Percentiles rank a stretch among this genome's conserved stretches.
phyloP scores from a whole-genome alignment of 2,113 vertebrate species.

The Colossoma macropomum region DNA sequence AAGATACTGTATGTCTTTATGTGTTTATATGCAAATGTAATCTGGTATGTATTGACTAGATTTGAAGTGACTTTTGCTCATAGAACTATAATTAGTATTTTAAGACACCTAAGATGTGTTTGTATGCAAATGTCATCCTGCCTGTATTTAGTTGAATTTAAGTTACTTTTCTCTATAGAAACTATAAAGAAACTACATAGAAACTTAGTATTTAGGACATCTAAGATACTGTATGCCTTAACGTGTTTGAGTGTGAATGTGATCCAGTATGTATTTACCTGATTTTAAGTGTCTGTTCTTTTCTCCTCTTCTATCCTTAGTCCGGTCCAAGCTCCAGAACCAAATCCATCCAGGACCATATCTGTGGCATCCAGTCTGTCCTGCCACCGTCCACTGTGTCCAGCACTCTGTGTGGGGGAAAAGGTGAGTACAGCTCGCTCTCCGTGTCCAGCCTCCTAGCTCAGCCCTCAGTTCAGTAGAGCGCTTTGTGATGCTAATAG shows the following conservation, averaged over 20 bases:
- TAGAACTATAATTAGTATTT: no score
- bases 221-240: no score
- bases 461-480: conserved; percentile 58
- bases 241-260: neutral
- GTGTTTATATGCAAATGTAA: neutral
- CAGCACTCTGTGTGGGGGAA: conserved; percentile 13
- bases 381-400: neutral
- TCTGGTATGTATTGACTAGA: neutral
- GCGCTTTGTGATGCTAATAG: conserved; percentile 80
- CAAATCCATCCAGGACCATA: neutral
- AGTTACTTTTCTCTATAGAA: no score
- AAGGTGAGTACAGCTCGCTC: conserved; percentile 42
- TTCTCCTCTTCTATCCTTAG: neutral
- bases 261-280: neutral
- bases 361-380: neutral
- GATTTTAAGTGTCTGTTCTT: neutral
- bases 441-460: conserved; percentile 53
- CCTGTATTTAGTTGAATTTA: no score
- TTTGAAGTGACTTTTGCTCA: neutral
- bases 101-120: no score
- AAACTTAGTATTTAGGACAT: no score
- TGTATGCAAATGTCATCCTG: no score
- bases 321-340: conserved; percentile 3
- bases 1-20: neutral
- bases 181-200: no score